Conservation (phyloP, 2,797 vertebrate species). For the Phylloscopus collybita region DNA sequence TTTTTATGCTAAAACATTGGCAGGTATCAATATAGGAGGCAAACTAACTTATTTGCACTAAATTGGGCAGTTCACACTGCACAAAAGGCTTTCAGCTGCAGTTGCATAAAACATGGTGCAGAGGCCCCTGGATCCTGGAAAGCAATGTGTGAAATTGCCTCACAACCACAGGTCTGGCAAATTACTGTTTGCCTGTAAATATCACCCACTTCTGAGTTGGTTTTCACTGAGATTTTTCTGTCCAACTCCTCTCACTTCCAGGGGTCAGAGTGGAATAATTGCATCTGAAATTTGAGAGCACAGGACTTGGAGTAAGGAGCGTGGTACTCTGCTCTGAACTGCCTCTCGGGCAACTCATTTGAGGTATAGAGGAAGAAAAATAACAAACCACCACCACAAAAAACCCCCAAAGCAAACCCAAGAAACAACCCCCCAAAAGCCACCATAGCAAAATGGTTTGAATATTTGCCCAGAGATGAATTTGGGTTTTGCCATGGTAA, state of each 20-base stretch:
- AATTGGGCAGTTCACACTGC: slow-evolving; percentile 4
- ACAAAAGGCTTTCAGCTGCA: slow-evolving; percentile 21
- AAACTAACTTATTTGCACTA: neutral
- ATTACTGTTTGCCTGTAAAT: neutral
- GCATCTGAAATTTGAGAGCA: neutral
- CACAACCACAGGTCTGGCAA: neutral
- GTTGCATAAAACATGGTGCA: neutral
- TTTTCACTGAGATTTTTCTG: neutral
- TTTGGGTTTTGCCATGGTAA: neutral
- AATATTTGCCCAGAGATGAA: neutral
- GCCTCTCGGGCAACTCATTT: neutral
- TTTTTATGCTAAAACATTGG: slow-evolving; percentile 16
- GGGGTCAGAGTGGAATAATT: neutral
- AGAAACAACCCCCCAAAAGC: rapidly evolving
- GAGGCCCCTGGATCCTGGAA: neutral
- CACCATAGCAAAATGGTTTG: neutral
- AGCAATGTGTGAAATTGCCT: neutral
- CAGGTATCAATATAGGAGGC: neutral
- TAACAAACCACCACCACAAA: neutral
- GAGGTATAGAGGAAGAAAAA: neutral
- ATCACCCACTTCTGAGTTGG: neutral
- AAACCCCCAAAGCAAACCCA: neutral
- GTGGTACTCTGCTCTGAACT: neutral
- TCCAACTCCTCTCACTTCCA: neutral
- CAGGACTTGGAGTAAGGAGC: neutral